These are phyloP conservation scores for Sisyra nigra DNA, from an alignment of 2,888 invertebrate species.

Conservation along the genomic window DNA sequence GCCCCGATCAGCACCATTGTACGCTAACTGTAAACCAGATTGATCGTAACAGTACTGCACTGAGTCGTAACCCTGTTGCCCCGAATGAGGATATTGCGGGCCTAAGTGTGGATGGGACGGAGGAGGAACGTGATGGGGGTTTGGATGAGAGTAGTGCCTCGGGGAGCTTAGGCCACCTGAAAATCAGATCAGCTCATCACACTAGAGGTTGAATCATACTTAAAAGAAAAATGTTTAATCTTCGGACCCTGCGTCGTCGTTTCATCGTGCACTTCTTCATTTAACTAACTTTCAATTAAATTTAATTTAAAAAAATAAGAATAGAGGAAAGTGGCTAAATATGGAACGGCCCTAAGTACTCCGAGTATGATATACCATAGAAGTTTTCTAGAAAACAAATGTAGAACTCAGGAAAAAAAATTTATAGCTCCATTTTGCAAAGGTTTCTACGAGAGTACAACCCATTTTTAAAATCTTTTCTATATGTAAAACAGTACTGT, in stretches of 20 bases:
- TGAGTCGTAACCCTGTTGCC: slow-evolving; percentile 15
- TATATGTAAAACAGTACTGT: too few relatives aligned
- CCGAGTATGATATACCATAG: too few relatives aligned
- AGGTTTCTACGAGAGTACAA: too few relatives aligned
- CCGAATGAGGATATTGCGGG: slow-evolving; percentile 16
- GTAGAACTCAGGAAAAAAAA: too few relatives aligned
- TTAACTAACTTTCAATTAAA: too few relatives aligned
- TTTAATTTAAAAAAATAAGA: too few relatives aligned
- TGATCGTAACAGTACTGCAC: slow-evolving; percentile 41
- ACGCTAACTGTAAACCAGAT: slow-evolving; percentile 29
- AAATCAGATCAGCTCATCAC: slow-evolving; percentile 23
- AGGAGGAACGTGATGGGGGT: slow-evolving; percentile 31
- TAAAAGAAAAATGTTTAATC: slow-evolving; percentile 5
- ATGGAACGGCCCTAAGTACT: too few relatives aligned
- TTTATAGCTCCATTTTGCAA: too few relatives aligned
- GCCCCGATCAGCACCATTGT: slow-evolving; percentile 28
- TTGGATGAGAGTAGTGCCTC: slow-evolving; percentile 33
- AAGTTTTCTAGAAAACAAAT: too few relatives aligned
- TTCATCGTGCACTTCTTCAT: not conserved
- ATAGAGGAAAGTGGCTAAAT: too few relatives aligned
- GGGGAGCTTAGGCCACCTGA: slow-evolving; percentile 41
- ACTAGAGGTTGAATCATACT: not conserved
- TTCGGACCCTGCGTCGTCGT: not conserved
- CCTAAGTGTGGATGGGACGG: slow-evolving; percentile 28
- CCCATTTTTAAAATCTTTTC: too few relatives aligned